Percentiles rank a stretch among this genome's conserved stretches.
phyloP scores from a whole-genome alignment of 2,797 vertebrate species.

The Scomberomorus guttatus region DNA sequence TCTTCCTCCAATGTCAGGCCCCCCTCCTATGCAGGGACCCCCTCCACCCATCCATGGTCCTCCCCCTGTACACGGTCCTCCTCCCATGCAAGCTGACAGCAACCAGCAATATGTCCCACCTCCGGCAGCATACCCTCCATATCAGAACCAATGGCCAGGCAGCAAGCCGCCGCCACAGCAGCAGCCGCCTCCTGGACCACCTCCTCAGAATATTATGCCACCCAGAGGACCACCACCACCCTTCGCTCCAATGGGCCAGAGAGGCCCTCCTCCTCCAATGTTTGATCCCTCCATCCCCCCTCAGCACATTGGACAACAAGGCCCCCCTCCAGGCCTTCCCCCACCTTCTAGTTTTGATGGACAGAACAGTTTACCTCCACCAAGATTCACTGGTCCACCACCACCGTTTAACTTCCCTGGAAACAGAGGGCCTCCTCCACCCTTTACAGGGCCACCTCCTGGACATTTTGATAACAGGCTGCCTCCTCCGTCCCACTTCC shows the following conservation, averaged over 20 bases:
- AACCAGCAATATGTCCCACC: conserved; percentile 79
- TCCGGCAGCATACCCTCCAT: conserved; percentile 78
- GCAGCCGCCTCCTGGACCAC: conserved; percentile 77
- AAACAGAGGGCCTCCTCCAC: conserved; percentile 88
- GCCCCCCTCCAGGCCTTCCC: conserved; percentile 82
- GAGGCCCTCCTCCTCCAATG: conserved; percentile 88
- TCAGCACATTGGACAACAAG: conserved; percentile 85
- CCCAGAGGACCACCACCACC: conserved; percentile 82
- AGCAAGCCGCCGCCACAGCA: conserved; percentile 72
- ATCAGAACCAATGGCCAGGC: conserved; percentile 86
- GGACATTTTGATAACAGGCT: conserved; percentile 88
- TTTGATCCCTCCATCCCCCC: conserved; percentile 86
- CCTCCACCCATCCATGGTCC: conserved; percentile 77
- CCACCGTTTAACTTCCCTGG: conserved; percentile 90
- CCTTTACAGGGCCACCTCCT: conserved; percentile 82
- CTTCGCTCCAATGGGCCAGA: conserved; percentile 81
- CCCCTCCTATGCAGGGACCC: conserved; percentile 75
- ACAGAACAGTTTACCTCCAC: conserved; percentile 84
- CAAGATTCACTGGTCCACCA: conserved; percentile 88
- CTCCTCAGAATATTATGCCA: conserved; percentile 79
- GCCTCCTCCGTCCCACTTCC: conserved; percentile 87
- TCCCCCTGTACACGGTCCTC: conserved; percentile 75
- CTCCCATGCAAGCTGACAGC: conserved; percentile 76
- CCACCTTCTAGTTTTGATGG: conserved; percentile 84
- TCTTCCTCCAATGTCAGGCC: conserved; percentile 77